These are phyloP conservation scores for Papilio polytes DNA, from an alignment of 1,140 invertebrate genomes.

Conservation along the genomic window DNA sequence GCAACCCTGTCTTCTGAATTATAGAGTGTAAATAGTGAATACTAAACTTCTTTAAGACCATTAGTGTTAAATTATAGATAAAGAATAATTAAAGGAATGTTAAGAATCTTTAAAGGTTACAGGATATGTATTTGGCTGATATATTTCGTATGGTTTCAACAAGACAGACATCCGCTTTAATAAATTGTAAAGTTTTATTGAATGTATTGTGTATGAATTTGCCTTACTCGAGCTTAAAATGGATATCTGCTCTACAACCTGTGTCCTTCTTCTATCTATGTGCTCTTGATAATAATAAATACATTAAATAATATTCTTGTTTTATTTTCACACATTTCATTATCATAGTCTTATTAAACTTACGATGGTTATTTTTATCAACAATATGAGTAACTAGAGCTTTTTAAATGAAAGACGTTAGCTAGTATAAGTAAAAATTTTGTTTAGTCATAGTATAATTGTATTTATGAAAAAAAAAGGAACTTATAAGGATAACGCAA, in stretches of 20 bases:
- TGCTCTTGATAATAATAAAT: constrained; percentile 36
- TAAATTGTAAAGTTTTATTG: constrained; percentile 26
- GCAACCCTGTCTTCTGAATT: neutral
- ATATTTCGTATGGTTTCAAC: neutral
- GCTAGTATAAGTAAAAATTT: too few species aligned
- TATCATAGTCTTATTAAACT: too few species aligned
- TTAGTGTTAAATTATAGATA: neutral
- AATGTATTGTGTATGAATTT: constrained; percentile 46
- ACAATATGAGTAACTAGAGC: neutral
- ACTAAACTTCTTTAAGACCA: constrained; percentile 1
- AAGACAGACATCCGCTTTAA: constrained; percentile 22
- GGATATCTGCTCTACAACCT: constrained; percentile 34
- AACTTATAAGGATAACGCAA: too few species aligned
- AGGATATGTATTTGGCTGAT: neutral
- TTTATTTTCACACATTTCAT: constrained; percentile 36
- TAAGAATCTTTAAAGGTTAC: neutral
- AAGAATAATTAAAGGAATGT: neutral
- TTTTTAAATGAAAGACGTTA: too few species aligned
- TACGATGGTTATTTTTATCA: too few species aligned
- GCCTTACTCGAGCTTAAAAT: constrained; percentile 60
- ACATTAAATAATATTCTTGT: constrained; percentile 1
- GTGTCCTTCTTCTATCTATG: constrained; percentile 31
- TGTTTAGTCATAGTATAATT: too few species aligned
- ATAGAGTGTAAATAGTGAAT: neutral
- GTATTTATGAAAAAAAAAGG: too few species aligned